Conservation (phyloP, 1,140 invertebrate species). For the Cecropterus lyciades region DNA sequence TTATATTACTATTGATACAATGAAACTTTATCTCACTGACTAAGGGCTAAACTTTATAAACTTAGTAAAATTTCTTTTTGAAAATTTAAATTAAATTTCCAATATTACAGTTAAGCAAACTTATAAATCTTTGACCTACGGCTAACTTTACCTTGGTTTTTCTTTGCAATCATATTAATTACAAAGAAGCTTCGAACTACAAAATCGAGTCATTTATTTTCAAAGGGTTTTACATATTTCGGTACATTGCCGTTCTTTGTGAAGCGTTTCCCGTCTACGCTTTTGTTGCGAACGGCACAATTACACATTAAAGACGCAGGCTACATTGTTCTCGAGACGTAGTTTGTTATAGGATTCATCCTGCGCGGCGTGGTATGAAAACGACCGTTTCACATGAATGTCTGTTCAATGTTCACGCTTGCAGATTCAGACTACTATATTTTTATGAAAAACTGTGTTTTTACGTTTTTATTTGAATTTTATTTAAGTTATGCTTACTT, state of each 20-base stretch:
- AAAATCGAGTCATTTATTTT: neutral
- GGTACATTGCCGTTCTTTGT: slow-evolving; percentile 29
- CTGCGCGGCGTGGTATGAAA: slow-evolving; percentile 15
- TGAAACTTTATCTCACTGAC: too few species aligned
- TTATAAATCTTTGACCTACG: neutral
- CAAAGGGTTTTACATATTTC: slow-evolving; percentile 22
- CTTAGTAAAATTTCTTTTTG: too few species aligned
- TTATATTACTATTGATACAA: too few species aligned
- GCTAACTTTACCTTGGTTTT: neutral
- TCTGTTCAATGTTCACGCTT: slow-evolving; percentile 4
- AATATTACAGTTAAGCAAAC: too few species aligned
- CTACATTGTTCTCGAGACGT: slow-evolving; percentile 31
- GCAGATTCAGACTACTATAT: neutral
- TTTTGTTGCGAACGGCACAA: slow-evolving; percentile 34
- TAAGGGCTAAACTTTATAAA: too few species aligned
- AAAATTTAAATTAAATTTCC: too few species aligned
- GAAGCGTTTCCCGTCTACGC: slow-evolving; percentile 27
- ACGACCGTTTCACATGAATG: slow-evolving; percentile 17
- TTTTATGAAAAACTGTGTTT: too few species aligned
- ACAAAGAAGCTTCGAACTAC: neutral
- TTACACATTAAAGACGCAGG: slow-evolving; percentile 35
- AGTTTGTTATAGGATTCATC: slow-evolving; percentile 35
- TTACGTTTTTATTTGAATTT: too few species aligned
- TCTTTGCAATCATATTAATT: neutral
- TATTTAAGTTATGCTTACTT: too few species aligned